Evolutionary conservation across 2,888 invertebrate species (phyloP).

Genomic region (Sinotaia quadrata): DNA sequence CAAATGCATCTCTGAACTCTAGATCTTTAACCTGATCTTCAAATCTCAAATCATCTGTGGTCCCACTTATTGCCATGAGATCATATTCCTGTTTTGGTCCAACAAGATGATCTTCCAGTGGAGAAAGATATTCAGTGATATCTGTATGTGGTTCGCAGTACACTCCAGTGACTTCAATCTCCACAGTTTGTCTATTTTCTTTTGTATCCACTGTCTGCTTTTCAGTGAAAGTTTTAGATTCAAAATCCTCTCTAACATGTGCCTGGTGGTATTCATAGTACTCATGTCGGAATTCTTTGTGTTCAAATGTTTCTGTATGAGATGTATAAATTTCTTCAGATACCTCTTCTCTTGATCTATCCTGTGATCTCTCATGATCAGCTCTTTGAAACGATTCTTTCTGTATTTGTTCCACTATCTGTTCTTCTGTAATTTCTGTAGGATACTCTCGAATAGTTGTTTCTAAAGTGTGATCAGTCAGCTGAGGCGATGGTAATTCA

Average conservation of each 20-base stretch:
- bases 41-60: conserved; percentile 7
- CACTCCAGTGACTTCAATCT: too few relatives aligned
- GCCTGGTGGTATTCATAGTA: not conserved
- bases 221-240: not conserved
- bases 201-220: not conserved
- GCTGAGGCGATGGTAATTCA: too few relatives aligned
- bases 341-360: not conserved
- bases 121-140: too few relatives aligned
- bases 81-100: conserved; percentile 24
- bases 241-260: not conserved
- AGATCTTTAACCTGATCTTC: conserved; percentile 19
- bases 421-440: too few relatives aligned
- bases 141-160: too few relatives aligned
- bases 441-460: too few relatives aligned
- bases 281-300: not conserved
- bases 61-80: conserved; percentile 26
- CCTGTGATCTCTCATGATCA: too few relatives aligned
- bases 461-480: too few relatives aligned
- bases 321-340: not conserved
- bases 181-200: not conserved
- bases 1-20: conserved; percentile 39
- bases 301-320: not conserved
- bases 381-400: too few relatives aligned
- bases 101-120: too few relatives aligned
- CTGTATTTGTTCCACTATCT: too few relatives aligned